phyloP scores from a whole-genome alignment of 2,113 vertebrate species.

The Cinclus cinclus region DNA sequence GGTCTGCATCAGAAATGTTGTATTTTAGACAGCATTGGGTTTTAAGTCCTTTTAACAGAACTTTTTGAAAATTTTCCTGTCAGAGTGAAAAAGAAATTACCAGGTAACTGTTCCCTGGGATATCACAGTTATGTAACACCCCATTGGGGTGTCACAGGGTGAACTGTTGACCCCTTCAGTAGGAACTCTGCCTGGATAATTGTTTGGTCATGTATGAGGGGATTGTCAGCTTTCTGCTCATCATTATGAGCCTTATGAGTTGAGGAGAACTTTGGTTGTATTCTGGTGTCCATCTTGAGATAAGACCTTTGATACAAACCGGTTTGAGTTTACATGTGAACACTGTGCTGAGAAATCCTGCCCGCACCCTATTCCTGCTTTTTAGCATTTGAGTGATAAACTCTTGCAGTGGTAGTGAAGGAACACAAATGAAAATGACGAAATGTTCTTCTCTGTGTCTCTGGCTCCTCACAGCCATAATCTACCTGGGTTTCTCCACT shows the following conservation, averaged over 20 bases:
- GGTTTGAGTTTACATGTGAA: not conserved
- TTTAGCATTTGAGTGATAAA: not conserved
- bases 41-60: not conserved
- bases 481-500: not conserved
- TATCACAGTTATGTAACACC: not conserved
- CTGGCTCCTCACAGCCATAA: not conserved
- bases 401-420: not conserved
- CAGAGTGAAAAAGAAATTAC: not conserved
- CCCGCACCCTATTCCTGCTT: not conserved
- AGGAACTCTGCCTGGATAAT: not conserved
- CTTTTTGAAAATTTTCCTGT: not conserved
- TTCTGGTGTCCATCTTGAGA: not conserved
- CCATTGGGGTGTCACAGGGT: not conserved
- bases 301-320: not conserved
- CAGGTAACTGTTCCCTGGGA: not conserved
- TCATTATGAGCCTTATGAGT: not conserved
- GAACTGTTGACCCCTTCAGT: not conserved
- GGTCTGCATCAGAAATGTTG: not conserved
- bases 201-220: accelerated
- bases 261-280: not conserved
- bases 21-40: not conserved
- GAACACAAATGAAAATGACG: not conserved
- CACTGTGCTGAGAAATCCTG: not conserved
- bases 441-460: not conserved
- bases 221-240: not conserved